Base-by-base conservation (phyloP, 2,113 vertebrate species). In the Gorsachius goisagi region DNA sequence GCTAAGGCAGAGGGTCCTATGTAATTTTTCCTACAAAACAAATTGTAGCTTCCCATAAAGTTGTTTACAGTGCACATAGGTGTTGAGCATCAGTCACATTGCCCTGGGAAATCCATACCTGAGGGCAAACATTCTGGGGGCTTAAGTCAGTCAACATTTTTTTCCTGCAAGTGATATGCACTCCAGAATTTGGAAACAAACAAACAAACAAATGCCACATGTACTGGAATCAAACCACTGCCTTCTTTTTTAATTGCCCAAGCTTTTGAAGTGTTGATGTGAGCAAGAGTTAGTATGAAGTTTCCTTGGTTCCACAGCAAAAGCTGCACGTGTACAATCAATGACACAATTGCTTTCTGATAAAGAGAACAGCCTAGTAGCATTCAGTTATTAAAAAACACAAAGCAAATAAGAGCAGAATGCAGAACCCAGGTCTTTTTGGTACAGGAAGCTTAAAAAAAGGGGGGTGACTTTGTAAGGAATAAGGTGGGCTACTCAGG, bases 101-200 rank as follows among this genome's bases (percentile, higher is more conserved):
- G 17, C 28, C 33, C 63, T 15, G 21, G 3, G 8, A 81, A 71
- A 49, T 2, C 5, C 21, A 18, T 5, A 6, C 9, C 71, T 20
- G 21, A 85, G 14, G 35, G 9, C 44, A 75, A 83, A 72, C 0
- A 1, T 37, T 56, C 75, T 17, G 52, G 11, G 11, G 9, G 18
- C 4, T 69, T 44, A 44, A 47, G 45, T 27, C 52, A 75, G 15
- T 9, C 21, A 44, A 15, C 15, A 15, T 20, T 30, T 71, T 50
- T 17, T 32, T 27, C n/a, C 39, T 13, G 1, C 6, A n/a, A 60
- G 21, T 2, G 12, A 59, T 19, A 52, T 1, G 3, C 11, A 18
- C 49, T 85, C 27, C 35, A 33, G 66, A 26, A 50, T 44, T 33
- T 27, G 33, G 33, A 82, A 59, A 60, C 41, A 41, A 41, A 41